Evolutionary conservation across 2,888 invertebrate species (phyloP).

Genomic region (Cosmia trapezina): DNA sequence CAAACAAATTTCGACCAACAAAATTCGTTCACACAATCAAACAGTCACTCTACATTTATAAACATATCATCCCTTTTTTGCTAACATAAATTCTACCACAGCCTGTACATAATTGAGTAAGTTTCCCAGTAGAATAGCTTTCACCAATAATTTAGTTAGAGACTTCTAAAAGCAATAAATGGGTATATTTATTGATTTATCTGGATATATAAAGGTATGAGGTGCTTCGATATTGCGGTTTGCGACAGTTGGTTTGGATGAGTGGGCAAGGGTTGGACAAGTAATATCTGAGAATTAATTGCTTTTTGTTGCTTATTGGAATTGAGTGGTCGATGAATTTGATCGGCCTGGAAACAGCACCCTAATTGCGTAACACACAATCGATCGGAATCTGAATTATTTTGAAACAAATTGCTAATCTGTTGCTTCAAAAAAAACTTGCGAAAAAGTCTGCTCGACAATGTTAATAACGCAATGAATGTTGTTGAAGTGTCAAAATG

Average conservation of each 20-base stretch:
- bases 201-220: constrained; percentile 8
- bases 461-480: no score
- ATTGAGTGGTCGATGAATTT: constrained; percentile 12
- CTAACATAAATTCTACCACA: constrained; percentile 26
- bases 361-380: no score
- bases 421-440: no score
- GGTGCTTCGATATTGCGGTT: constrained; percentile 29
- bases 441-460: no score
- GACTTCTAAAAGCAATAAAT: constrained; percentile 48
- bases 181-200: constrained; percentile 50
- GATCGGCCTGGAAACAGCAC: not conserved
- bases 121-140: constrained; percentile 40
- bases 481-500: no score
- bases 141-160: constrained; percentile 42
- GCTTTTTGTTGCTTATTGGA: constrained; percentile 37
- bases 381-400: no score
- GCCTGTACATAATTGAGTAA: constrained; percentile 53
- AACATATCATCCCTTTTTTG: constrained; percentile 29
- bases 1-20: not conserved
- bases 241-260: constrained; percentile 30
- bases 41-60: constrained; percentile 15
- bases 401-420: no score
- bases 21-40: not conserved
- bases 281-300: constrained; percentile 42
- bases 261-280: constrained; percentile 12